Percentiles rank a stretch among this genome's conserved stretches.
Evolutionary conservation across 2,888 invertebrate species (phyloP).

Genomic region (Exephanes ischioxanthus): DNA sequence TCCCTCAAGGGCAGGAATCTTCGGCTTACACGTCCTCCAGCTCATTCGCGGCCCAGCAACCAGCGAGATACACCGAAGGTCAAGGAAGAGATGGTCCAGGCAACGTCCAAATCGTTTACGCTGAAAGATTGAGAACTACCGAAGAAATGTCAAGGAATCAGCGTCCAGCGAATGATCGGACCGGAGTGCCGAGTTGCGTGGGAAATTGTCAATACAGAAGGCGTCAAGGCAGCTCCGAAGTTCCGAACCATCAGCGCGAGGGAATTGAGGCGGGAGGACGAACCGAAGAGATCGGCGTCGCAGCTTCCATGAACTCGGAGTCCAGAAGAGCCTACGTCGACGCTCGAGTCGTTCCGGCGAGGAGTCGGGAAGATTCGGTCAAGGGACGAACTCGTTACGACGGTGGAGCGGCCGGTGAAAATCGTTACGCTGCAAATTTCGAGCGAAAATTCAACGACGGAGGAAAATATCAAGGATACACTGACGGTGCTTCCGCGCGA

Average conservation of each 20-base stretch:
- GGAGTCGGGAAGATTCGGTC: constrained; percentile 12
- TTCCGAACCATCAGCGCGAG: neutral
- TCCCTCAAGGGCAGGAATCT: constrained; percentile 7
- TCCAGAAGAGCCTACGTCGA: constrained; percentile 42
- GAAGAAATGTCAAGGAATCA: constrained; percentile 18
- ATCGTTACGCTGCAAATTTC: constrained; percentile 52
- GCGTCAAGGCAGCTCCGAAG: constrained; percentile 11
- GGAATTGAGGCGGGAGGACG: neutral
- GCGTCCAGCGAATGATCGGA: neutral
- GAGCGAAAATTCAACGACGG: constrained; percentile 42
- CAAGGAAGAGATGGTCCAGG: constrained; percentile 11
- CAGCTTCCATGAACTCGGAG: constrained; percentile 51
- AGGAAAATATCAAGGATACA: constrained; percentile 13
- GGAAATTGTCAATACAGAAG: constrained; percentile 35
- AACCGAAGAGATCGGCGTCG: constrained; percentile 33
- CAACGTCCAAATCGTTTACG: constrained; percentile 51
- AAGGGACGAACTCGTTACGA: constrained; percentile 9
- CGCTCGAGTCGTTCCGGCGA: constrained; percentile 4
- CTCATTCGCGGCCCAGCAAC: constrained; percentile 32
- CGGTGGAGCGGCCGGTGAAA: constrained; percentile 16
- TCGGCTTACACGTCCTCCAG: constrained; percentile 28
- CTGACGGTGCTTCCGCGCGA: constrained; percentile 19
- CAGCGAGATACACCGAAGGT: constrained; percentile 8
- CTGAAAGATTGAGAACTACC: constrained; percentile 46
- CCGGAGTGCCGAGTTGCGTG: constrained; percentile 18